Conservation (phyloP, 2,797 vertebrate species). For the Enteromius thamalakanensis region DNA sequence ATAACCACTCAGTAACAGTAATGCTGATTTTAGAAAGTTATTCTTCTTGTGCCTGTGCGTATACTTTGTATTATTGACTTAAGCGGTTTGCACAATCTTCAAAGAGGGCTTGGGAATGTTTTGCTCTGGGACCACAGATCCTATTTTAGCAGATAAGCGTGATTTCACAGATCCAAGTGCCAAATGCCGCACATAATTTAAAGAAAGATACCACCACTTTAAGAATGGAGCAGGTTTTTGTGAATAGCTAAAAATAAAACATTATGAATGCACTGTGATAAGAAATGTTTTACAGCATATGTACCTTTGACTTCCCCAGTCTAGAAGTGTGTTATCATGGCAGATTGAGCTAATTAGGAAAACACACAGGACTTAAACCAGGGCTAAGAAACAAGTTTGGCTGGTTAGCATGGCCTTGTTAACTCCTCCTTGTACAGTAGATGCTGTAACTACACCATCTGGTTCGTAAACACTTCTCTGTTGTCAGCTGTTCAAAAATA, state of each 20-base stretch:
- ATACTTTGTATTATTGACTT: not conserved
- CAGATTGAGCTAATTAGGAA: constrained; percentile 34
- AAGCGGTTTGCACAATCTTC: not conserved
- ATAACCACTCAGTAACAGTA: not conserved
- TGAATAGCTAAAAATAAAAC: constrained; percentile 17
- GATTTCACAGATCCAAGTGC: not conserved
- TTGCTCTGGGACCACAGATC: constrained; percentile 5
- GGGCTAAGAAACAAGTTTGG: constrained; percentile 21
- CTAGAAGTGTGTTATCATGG: constrained; percentile 18
- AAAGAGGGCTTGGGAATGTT: not conserved
- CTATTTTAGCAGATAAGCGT: not conserved
- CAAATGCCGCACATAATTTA: not conserved
- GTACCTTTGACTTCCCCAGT: not conserved
- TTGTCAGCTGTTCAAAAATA: not conserved
- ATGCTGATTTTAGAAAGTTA: not conserved
- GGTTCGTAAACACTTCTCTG: not conserved
- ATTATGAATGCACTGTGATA: not conserved
- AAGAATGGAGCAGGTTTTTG: constrained; percentile 1
- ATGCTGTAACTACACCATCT: constrained; percentile 27
- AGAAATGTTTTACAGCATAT: not conserved
- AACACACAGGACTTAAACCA: constrained; percentile 26
- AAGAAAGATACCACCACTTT: not conserved
- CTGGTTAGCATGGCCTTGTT: constrained; percentile 19
- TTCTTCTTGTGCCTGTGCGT: not conserved
- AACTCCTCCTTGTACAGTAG: constrained; percentile 12